Conservation (phyloP, 2,888 invertebrate species). For the Stictocephala bisonia region DNA sequence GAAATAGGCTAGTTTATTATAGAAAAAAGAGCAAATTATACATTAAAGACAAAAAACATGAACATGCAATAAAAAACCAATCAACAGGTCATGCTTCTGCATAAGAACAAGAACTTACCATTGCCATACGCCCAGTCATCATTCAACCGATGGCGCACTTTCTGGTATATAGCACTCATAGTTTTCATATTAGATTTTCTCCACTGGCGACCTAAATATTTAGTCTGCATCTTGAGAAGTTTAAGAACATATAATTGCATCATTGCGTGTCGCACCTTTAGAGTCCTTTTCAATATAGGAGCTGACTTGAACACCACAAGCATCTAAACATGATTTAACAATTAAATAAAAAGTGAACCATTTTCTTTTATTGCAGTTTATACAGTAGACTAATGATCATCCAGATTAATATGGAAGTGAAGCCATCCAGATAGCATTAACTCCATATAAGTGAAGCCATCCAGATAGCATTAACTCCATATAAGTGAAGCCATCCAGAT, state of each 20-base stretch:
- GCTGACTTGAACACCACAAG: constrained; percentile 99
- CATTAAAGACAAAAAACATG: background rate
- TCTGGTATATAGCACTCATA: constrained; percentile 98
- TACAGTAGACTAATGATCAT: too few species aligned
- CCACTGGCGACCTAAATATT: constrained; percentile 99
- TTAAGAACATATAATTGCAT: constrained; percentile 98
- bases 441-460: too few species aligned
- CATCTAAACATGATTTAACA: constrained; percentile 79
- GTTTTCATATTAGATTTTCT: constrained; percentile 99
- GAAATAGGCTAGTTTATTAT: too few species aligned
- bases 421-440: too few species aligned
- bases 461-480: too few species aligned
- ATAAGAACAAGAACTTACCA: constrained; percentile 58
- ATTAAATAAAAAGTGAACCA: too few species aligned
- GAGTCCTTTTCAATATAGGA: constrained; percentile 94
- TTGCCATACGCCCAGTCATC: constrained; percentile 99
- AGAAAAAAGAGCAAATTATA: background rate
- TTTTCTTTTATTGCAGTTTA: too few species aligned
- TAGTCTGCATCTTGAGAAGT: constrained; percentile 98
- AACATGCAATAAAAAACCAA: background rate
- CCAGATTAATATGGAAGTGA: background rate
- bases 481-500: too few species aligned
- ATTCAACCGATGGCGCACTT: constrained; percentile 94
- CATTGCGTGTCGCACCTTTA: constrained; percentile 95
- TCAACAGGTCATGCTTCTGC: too few species aligned